Base-by-base conservation (phyloP, 1,140 invertebrate genomes). In the Phortica variegata region DNA sequence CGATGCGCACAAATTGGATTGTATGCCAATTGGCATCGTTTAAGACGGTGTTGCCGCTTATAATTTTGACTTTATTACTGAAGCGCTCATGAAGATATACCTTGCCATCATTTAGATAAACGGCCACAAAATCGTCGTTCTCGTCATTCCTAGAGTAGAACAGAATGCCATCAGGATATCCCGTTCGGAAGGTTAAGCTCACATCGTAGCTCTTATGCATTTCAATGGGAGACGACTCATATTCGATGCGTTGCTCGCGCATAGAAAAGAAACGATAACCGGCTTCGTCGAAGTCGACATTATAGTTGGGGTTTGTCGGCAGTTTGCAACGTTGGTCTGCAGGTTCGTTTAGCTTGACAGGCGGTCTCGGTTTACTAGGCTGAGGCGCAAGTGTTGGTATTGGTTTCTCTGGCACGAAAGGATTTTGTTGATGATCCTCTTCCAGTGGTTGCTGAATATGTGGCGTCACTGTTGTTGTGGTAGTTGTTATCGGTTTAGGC, bases 1-100 rank as follows among this genome's bases (percentile, higher is more conserved):
- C 69, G 1, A 56, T 73, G 41, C 86, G 77, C 31, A 80, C 84
- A 56, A 89, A 82, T 10, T 78, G 77, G 0, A 89, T 81, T 0
- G 79, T 84, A 69, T 98, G 95, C 95, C 95, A 98, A 26, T 86
- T 66, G 7, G 87, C 86, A 73, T 97, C 93, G 58, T 92, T 88
- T 48, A 92, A n/a, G n/a, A n/a, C n/a, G 86, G 9, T 77, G 78
- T 2, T 72, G 61, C 0, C 61, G 2, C 81, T 82, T 38, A 75
- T 65, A 0, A 95, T 72, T 0, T 78, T 51, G 0, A 81, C 85
- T 0, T 76, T n/a, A 84, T 87, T 15, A 78, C 83, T 21, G 89
- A 90, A 75, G 85, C 89, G 58, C 87, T 84, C 60, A 87, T 80
- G 78, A 60, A 87, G 91, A 41, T 84, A 69, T 12, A 92, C 87